Conservation (phyloP, 2,797 vertebrate species). For the Stomatorhinus walkeri region DNA sequence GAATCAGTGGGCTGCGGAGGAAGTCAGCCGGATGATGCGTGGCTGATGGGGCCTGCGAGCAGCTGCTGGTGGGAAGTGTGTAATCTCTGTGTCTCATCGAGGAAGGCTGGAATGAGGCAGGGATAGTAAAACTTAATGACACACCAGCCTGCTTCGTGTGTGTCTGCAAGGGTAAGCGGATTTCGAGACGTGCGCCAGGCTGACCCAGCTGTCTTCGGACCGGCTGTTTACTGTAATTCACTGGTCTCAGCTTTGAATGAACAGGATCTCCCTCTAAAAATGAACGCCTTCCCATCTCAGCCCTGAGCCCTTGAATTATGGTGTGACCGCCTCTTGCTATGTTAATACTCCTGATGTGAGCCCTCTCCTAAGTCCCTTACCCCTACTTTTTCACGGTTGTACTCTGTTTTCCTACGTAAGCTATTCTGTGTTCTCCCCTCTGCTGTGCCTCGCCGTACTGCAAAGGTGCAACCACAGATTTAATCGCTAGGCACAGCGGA, state of each 20-base stretch:
- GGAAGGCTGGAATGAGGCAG: not conserved
- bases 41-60: not conserved
- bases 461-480: not conserved
- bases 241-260: not conserved
- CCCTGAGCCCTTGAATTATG: not conserved
- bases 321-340: not conserved
- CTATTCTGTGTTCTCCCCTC: not conserved
- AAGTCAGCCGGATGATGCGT: constrained; percentile 12
- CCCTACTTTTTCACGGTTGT: not conserved
- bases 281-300: not conserved
- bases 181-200: not conserved
- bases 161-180: not conserved
- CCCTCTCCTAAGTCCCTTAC: not conserved
- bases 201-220: not conserved
- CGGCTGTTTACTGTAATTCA: not conserved
- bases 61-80: constrained; percentile 20
- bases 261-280: not conserved
- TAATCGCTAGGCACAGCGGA: not conserved
- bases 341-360: not conserved
- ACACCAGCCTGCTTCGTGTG: not conserved
- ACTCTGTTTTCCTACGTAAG: not conserved
- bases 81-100: constrained; percentile 19
- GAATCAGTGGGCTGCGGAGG: constrained; percentile 1
- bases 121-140: constrained; percentile 9
- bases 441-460: not conserved